These are phyloP conservation scores for Amiota communis DNA, from an alignment of 2,888 invertebrate species.

Conservation along the genomic window DNA sequence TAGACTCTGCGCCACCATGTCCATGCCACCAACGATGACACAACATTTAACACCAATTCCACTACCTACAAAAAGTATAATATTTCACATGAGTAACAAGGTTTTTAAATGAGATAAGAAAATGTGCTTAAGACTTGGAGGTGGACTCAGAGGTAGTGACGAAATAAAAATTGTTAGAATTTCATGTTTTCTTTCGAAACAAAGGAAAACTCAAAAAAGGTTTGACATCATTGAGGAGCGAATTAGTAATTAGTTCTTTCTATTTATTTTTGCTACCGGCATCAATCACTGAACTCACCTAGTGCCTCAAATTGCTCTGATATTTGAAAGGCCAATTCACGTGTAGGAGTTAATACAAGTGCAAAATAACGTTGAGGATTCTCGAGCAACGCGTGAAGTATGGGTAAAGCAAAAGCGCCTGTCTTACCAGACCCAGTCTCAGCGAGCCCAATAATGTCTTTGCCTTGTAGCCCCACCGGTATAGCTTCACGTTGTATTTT, in stretches of 20 bases:
- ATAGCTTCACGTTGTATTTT: conserved; percentile 96
- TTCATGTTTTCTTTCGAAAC: conserved; percentile 56
- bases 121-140: too few relatives aligned
- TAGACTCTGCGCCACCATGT: conserved; percentile 95
- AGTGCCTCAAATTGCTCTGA: conserved; percentile 98
- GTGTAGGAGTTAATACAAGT: conserved; percentile 93
- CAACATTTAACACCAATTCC: conserved; percentile 95
- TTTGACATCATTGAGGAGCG: conserved; percentile 61
- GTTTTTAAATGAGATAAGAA: neutral
- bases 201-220: conserved; percentile 54
- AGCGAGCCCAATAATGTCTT: conserved; percentile 78
- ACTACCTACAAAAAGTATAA: conserved; percentile 76
- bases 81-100: neutral
- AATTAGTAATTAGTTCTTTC: neutral
- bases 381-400: conserved; percentile 90
- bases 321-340: conserved; percentile 98
- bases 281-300: conserved; percentile 75
- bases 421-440: conserved; percentile 93
- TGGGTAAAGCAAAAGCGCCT: conserved; percentile 97
- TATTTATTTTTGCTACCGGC: neutral
- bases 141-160: conserved; percentile 71
- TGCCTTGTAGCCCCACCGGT: conserved; percentile 91
- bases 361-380: conserved; percentile 96
- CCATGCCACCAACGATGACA: conserved; percentile 98
- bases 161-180: conserved; percentile 64